Evolutionary conservation across 2,888 invertebrate species (phyloP), one percentile per base, ranked within the genome.

Genomic region (Zaprionus obscuricornis): DNA sequence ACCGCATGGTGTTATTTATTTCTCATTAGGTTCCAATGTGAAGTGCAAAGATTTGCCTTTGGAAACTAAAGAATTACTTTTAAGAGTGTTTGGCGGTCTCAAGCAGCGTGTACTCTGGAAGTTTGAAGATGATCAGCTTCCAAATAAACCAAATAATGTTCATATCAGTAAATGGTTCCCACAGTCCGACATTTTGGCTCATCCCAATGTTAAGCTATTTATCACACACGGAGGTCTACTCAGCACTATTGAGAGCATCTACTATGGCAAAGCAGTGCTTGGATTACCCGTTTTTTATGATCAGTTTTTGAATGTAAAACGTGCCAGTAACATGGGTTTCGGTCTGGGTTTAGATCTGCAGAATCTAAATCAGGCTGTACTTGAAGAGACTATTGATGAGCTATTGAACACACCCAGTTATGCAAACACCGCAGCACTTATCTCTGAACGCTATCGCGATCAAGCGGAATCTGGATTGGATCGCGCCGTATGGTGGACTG

Each of bases 141-240:
- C 24, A 64, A 88, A 66, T 1, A 87, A 72, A 37, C 86, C 88
- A 0, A 58, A 68, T 0, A 90, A 90, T 68, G 84, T 90, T 0
- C 68, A 85, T 2, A 88, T 88, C 3, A 82, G 72, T 16, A 78
- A 87, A 14, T 90, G 90, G 90, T 86, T 89, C 33, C 90, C 91
- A 3, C 90, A 90, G 55, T 58, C 85, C 1, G 90, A 90, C 45
- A 77, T 91, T 3, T 54, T 90, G 14, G 90, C 89, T n/a, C 91
- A 92, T 77, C 88, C 89, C 0, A 91, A 91, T 16, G 88, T 91
- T 0, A 89, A 88, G 18, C 83, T 91, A 0, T 92, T 92, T 50
- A 91, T 93, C 33, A 91, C 91, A 0, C 92, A 93, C 70, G 92
- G 92, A 0, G 92, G 92, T 0, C 86, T 92, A 8, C 85, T 92